Evolutionary conservation across 2,113 vertebrate species (phyloP).

Genomic region (Sander lucioperca): DNA sequence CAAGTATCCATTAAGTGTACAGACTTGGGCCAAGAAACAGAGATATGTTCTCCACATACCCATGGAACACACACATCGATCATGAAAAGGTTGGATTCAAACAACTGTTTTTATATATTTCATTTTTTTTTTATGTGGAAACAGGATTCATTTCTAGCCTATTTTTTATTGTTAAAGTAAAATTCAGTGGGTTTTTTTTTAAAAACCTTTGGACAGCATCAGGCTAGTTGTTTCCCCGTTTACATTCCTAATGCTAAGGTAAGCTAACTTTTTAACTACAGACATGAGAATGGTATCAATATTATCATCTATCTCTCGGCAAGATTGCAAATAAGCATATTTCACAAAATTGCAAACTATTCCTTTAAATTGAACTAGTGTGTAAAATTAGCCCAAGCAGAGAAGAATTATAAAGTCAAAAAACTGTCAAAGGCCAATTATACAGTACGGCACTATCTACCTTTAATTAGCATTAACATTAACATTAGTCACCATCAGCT

Average conservation of each 20-base stretch:
- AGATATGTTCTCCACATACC: background rate
- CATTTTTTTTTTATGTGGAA: background rate
- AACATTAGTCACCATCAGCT: background rate
- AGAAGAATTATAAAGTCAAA: background rate
- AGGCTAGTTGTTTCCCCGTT: too few relatives aligned
- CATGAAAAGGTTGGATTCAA: background rate
- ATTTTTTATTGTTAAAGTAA: background rate
- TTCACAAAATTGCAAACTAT: background rate
- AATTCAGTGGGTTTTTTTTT: background rate
- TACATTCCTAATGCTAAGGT: background rate
- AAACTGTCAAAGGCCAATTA: background rate
- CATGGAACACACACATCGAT: background rate
- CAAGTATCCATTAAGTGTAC: constrained; percentile 30
- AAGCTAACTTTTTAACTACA: background rate
- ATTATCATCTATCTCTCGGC: background rate
- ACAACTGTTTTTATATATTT: background rate
- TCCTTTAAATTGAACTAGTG: background rate
- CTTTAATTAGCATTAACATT: background rate
- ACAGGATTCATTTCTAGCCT: background rate
- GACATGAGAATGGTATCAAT: background rate
- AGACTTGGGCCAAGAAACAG: constrained; percentile 21
- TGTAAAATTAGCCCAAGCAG: background rate
- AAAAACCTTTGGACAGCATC: too few relatives aligned
- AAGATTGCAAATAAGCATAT: background rate
- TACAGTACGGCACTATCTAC: background rate